phyloP scores from a whole-genome alignment of 2,797 vertebrate species.

The Okamejei kenojei region DNA sequence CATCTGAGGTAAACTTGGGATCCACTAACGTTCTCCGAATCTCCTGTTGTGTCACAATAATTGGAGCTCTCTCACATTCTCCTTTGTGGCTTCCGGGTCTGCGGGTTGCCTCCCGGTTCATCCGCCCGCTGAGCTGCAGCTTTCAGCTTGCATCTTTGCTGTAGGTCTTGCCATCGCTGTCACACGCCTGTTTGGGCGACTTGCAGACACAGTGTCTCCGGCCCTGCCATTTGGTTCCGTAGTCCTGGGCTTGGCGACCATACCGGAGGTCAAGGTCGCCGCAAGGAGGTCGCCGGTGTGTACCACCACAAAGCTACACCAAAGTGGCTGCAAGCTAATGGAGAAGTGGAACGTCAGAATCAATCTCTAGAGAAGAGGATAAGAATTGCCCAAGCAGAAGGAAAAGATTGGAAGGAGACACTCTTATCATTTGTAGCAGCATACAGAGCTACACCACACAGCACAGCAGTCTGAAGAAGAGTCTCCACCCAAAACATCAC shows the following conservation, averaged over 20 bases:
- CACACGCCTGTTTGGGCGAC: constrained; percentile 33
- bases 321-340: too few relatives aligned
- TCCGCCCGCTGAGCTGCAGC: constrained; percentile 12
- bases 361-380: too few relatives aligned
- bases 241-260: constrained; percentile 48
- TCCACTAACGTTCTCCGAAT: constrained; percentile 77
- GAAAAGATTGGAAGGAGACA: too few relatives aligned
- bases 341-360: too few relatives aligned
- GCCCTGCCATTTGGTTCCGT: constrained; percentile 52
- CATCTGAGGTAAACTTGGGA: constrained; percentile 85
- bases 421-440: too few relatives aligned
- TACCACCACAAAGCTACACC: too few relatives aligned
- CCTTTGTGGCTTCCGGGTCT: constrained; percentile 5
- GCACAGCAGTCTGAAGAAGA: too few relatives aligned
- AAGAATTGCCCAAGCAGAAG: too few relatives aligned
- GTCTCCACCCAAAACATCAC: too few relatives aligned
- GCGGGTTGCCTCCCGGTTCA: background rate
- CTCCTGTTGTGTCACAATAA: constrained; percentile 76
- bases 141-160: background rate
- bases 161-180: constrained; percentile 34
- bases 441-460: background rate
- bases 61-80: constrained; percentile 60
- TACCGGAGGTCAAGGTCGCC: background rate
- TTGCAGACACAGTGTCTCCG: constrained; percentile 33
- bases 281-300: background rate